Evolutionary conservation across 2,888 invertebrate species (phyloP).

Genomic region (Dicycla oo): DNA sequence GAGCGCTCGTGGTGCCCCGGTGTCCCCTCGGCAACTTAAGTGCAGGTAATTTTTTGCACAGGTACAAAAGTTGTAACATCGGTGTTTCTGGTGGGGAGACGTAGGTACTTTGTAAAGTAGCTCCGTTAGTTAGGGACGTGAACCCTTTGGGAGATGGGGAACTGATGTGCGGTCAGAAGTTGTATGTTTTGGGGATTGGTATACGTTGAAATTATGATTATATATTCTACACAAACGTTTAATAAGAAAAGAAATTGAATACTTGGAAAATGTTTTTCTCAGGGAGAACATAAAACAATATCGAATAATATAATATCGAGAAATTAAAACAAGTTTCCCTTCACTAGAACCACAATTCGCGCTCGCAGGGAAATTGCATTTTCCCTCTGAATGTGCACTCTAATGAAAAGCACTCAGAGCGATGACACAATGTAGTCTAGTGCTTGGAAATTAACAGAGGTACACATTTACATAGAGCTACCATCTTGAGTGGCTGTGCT

Average conservation of each 20-base stretch:
- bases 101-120: slow-evolving; percentile 41
- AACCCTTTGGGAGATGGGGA: slow-evolving; percentile 3
- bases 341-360: slow-evolving; percentile 71
- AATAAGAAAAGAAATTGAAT: neutral
- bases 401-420: slow-evolving; percentile 82
- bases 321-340: slow-evolving; percentile 50
- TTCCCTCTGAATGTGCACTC: slow-evolving; percentile 78
- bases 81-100: slow-evolving; percentile 46
- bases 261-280: neutral
- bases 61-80: no score
- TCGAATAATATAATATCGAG: slow-evolving; percentile 45
- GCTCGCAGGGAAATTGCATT: slow-evolving; percentile 81
- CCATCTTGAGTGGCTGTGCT: slow-evolving; percentile 63
- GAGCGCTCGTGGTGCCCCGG: slow-evolving; percentile 62
- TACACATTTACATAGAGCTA: slow-evolving; percentile 69
- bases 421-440: slow-evolving; percentile 79
- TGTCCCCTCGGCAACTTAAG: slow-evolving; percentile 66
- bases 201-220: neutral
- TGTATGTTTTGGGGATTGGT: neutral
- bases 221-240: neutral
- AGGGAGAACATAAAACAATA: no score
- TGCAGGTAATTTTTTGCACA: slow-evolving; percentile 66
- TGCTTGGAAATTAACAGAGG: slow-evolving; percentile 77
- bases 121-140: slow-evolving; percentile 22
- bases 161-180: slow-evolving; percentile 6